phyloP scores from a whole-genome alignment of 64 coral and sea anemone species.

The Catalaphyllia jardinei region DNA sequence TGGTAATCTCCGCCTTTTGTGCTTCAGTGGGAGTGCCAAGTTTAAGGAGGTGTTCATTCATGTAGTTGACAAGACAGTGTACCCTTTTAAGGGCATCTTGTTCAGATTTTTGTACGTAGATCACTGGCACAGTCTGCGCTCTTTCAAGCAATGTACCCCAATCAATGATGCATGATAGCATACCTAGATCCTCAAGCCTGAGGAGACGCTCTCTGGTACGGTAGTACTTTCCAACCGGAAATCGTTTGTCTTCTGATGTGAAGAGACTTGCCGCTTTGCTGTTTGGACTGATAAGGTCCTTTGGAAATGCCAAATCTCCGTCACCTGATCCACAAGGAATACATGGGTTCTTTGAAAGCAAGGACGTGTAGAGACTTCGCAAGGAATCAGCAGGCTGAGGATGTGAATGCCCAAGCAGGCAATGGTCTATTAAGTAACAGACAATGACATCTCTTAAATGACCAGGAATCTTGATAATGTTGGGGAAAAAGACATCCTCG shows the following conservation, averaged over 20 bases:
- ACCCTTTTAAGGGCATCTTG: conserved; percentile 30
- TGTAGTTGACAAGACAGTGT: conserved; percentile 54
- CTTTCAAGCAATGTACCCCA: conserved; percentile 70
- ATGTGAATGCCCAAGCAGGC: conserved; percentile 6
- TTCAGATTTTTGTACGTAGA: conserved; percentile 1
- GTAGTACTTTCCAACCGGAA: conserved; percentile 71
- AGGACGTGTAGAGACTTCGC: not conserved
- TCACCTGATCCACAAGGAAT: conserved; percentile 60
- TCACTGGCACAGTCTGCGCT: conserved; percentile 48
- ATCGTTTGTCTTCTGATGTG: conserved; percentile 52
- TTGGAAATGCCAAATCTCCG: conserved; percentile 45
- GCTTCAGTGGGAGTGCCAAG: not conserved
- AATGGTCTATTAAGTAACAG: conserved; percentile 54
- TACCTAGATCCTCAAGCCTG: conserved; percentile 65
- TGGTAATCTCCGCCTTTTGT: not conserved
- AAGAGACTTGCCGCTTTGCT: conserved; percentile 59
- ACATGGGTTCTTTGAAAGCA: conserved; percentile 62
- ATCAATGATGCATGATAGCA: conserved; percentile 52
- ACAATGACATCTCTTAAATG: conserved; percentile 55
- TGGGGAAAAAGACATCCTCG: conserved; percentile 69
- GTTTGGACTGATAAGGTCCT: conserved; percentile 61
- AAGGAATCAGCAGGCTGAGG: not conserved
- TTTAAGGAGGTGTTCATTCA: conserved; percentile 46
- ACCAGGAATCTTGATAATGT: conserved; percentile 32
- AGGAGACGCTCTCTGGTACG: conserved; percentile 53